Evolutionary conservation across 2,113 vertebrate genomes (phyloP).

Genomic region (Gambusia affinis): DNA sequence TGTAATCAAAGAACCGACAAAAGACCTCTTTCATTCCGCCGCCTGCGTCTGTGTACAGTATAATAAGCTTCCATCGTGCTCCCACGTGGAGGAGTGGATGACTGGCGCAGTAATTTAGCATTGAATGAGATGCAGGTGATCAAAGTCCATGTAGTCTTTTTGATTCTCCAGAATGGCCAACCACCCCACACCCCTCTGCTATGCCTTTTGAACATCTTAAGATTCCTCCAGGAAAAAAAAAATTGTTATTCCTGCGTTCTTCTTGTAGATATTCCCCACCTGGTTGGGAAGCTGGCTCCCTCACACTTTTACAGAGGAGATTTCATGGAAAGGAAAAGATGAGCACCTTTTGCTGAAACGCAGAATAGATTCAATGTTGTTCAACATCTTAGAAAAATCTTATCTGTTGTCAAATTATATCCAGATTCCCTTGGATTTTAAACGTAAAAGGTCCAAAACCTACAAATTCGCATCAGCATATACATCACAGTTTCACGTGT

Average conservation of each 20-base stretch:
- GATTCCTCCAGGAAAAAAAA: slow-evolving; percentile 32
- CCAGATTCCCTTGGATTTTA: not conserved
- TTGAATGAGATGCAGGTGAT: slow-evolving; percentile 74
- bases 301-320: slow-evolving; percentile 19
- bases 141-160: slow-evolving; percentile 77
- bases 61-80: slow-evolving; percentile 63
- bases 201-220: slow-evolving; percentile 77
- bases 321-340: slow-evolving; percentile 59
- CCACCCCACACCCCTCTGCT: slow-evolving; percentile 56
- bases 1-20: slow-evolving; percentile 76
- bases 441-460: not conserved
- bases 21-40: slow-evolving; percentile 66
- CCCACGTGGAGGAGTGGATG: slow-evolving; percentile 59
- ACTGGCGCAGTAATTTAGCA: slow-evolving; percentile 65
- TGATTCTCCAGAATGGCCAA: slow-evolving; percentile 73
- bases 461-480: not conserved
- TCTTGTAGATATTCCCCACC: slow-evolving; percentile 72
- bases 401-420: not conserved
- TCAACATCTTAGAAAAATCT: not conserved
- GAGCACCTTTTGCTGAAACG: slow-evolving; percentile 25
- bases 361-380: not conserved
- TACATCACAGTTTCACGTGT: no score
- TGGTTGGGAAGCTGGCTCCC: slow-evolving; percentile 48
- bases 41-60: slow-evolving; percentile 69
- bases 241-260: slow-evolving; percentile 64